phyloP scores from a whole-genome alignment of 2,113 vertebrate species.

The Ivindomyrus marchei region DNA sequence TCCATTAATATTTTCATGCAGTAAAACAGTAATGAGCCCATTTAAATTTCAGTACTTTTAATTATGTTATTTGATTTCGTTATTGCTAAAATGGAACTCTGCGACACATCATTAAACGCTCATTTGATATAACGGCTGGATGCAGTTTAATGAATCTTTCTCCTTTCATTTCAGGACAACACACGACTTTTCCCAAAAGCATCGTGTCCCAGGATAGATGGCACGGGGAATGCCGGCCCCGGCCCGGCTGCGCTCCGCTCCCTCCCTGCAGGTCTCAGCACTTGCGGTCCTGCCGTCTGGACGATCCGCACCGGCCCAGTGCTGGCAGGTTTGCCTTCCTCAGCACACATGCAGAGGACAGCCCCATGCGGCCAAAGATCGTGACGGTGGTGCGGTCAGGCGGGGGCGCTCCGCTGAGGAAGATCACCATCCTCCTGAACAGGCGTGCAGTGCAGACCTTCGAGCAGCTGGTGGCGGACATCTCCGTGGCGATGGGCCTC shows the following conservation, averaged over 20 bases:
- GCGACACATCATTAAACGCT: neutral
- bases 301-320: conserved; percentile 12
- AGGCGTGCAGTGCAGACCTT: conserved; percentile 65
- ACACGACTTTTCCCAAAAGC: neutral
- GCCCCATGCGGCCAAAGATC: conserved; percentile 62
- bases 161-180: conserved; percentile 12
- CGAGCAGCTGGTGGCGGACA: conserved; percentile 67
- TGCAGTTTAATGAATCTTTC: neutral
- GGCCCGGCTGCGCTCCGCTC: conserved; percentile 26
- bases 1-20: neutral
- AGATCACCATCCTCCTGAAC: conserved; percentile 70
- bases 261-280: neutral
- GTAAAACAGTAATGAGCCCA: neutral
- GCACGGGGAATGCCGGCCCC: neutral
- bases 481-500: conserved; percentile 71
- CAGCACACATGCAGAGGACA: conserved; percentile 50
- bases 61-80: neutral
- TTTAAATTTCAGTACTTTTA: neutral
- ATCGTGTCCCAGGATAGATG: neutral
- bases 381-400: conserved; percentile 69
- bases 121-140: neutral
- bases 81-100: too few species aligned
- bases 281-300: neutral
- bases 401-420: conserved; percentile 40
- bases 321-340: conserved; percentile 45